Conservation (phyloP, 2,888 invertebrate species). For the Epinotia ramella region DNA sequence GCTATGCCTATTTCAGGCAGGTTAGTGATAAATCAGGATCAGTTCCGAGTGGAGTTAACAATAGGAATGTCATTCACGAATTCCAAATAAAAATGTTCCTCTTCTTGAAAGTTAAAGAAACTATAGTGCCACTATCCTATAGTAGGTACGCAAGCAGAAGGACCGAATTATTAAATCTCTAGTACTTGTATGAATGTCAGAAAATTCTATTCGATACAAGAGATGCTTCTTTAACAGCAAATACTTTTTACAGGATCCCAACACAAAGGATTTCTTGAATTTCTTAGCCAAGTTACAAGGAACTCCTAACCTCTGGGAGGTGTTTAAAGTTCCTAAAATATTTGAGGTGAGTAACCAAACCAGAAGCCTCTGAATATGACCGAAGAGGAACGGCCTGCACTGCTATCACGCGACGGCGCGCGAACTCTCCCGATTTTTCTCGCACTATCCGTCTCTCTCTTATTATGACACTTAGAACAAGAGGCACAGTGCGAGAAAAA, state of each 20-base stretch:
- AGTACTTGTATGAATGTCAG: neutral
- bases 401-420: too few relatives aligned
- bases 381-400: neutral
- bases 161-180: too few relatives aligned
- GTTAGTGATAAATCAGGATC: constrained; percentile 51
- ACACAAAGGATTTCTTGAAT: constrained; percentile 74
- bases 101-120: too few relatives aligned
- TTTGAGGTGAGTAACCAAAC: constrained; percentile 63
- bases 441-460: too few relatives aligned
- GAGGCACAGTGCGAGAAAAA: too few relatives aligned
- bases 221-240: neutral
- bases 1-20: constrained; percentile 76
- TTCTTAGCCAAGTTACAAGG: constrained; percentile 77
- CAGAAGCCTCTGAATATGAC: neutral
- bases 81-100: too few relatives aligned
- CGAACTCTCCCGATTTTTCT: too few relatives aligned
- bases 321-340: constrained; percentile 68
- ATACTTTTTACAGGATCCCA: constrained; percentile 63
- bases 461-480: too few relatives aligned
- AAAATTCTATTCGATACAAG: neutral
- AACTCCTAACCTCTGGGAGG: constrained; percentile 76
- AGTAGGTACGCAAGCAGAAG: too few relatives aligned
- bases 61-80: too few relatives aligned
- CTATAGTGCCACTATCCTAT: too few relatives aligned
- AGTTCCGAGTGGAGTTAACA: too few relatives aligned